phyloP scores from a whole-genome alignment of 2,113 vertebrate genomes.

The Upupa epops region DNA sequence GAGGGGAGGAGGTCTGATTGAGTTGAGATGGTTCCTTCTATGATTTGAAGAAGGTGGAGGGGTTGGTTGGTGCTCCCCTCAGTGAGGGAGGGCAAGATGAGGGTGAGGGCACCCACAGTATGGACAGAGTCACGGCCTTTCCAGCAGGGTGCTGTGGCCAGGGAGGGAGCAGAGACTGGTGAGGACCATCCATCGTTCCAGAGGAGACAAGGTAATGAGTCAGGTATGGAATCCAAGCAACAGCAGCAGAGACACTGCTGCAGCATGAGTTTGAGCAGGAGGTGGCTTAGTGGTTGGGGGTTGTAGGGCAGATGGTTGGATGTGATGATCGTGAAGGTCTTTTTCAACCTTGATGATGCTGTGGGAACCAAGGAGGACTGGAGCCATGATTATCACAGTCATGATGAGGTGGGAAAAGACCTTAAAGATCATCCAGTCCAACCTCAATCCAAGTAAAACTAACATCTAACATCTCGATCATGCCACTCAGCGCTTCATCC shows the following conservation, averaged over 20 bases:
- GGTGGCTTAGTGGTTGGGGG: too few species aligned
- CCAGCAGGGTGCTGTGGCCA: not conserved
- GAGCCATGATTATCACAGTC: fast-evolving
- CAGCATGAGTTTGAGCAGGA: fast-evolving
- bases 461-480: too few species aligned
- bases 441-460: too few species aligned
- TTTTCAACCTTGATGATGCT: too few species aligned
- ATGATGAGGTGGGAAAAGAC: too few species aligned
- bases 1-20: not conserved
- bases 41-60: not conserved
- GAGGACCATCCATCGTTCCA: too few species aligned
- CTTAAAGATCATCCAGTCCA: too few species aligned
- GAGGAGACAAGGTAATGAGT: fast-evolving
- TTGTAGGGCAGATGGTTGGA: too few species aligned
- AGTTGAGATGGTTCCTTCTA: not conserved
- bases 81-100: fast-evolving
- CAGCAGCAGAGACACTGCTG: not conserved
- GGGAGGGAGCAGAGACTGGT: not conserved
- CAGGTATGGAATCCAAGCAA: fast-evolving
- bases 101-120: fast-evolving
- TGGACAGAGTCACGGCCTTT: fast-evolving
- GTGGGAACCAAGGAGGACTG: not conserved
- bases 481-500: too few species aligned
- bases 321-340: too few species aligned
- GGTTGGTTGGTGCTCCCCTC: fast-evolving